Evolutionary conservation across 2,888 invertebrate genomes (phyloP), one percentile per base, ranked within the genome.

Genomic region (Stegana nigrithorax): DNA sequence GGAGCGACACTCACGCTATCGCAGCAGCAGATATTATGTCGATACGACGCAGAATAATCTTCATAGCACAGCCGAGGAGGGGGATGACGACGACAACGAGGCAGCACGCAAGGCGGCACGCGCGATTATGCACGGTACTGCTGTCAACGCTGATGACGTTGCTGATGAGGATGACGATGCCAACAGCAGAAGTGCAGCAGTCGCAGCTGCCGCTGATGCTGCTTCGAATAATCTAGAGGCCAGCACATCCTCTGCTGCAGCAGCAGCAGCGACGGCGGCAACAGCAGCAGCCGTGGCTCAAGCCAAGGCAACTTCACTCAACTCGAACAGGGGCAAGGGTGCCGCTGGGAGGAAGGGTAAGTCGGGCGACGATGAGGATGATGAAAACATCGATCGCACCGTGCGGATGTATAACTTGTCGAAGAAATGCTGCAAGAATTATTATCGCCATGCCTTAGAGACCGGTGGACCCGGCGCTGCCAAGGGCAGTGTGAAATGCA

Each of bases 391-490:
- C 53, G 84, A 84, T 60, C 83, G 80, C 45, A 81, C 83, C 2
- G 82, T 84, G 60, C 80, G 83, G 65, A 79, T 84, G 82, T 84
- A 83, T 62, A 84, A 84, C 63, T 63, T 84, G 17, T 82, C 84
- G 19, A 84, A 83, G 68, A 84, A 84, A 55, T 84, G 84, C 65
- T 81, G 83, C 70, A 84, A 84, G 70, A 83, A 84, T 58, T 82
- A 84, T 62, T 81, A 84, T 60, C 75, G 80, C 0, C 81, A 81
- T 32, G 74, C 72, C n/a, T 17, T 71, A 39, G 75, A 73, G 42
- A 74, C 76, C 60, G n/a, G n/a, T n/a, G 78, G 74, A 8, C 69
- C 69, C 0, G 78, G 66, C 7, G 59, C 71, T 55, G 64, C 64
- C n/a, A 67, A 63, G 14, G 53, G 67, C 4, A 60, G 56, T 36